Percentiles rank a stretch among this genome's conserved stretches.
These are phyloP conservation scores for Aix galericulata DNA, from an alignment of 2,113 vertebrate genomes.

Conservation along the genomic window DNA sequence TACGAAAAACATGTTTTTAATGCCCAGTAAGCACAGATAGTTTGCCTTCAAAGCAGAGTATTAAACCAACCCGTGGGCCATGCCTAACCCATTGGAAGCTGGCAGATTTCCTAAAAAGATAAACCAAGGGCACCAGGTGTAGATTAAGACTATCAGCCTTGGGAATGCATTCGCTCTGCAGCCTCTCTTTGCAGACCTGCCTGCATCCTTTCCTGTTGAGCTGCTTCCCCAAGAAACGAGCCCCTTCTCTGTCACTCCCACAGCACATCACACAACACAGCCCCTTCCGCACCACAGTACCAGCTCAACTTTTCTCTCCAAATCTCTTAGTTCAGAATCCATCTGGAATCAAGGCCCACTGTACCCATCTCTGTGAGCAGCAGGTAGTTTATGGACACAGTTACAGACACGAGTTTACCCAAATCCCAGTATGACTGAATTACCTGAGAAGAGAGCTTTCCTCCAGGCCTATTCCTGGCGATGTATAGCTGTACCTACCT, in stretches of 20 bases:
- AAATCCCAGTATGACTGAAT: neutral
- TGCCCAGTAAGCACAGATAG: neutral
- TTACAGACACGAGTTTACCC: neutral
- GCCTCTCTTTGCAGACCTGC: neutral
- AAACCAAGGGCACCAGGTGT: neutral
- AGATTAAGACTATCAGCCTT: neutral
- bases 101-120: neutral
- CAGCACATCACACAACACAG: neutral
- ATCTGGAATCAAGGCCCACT: neutral
- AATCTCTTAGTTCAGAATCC: neutral
- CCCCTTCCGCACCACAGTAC: fast-evolving
- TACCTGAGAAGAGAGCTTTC: neutral
- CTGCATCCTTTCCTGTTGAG: neutral
- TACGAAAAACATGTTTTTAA: neutral
- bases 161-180: neutral
- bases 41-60: fast-evolving
- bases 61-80: neutral
- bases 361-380: neutral
- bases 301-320: neutral
- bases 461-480: neutral
- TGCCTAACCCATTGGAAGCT: neutral
- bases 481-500: no score
- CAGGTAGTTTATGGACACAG: neutral
- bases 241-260: neutral
- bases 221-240: fast-evolving